Conservation (phyloP, 37 sponge, comb jelly and placozoan genomes). For the Petrosia ficiformis region DNA sequence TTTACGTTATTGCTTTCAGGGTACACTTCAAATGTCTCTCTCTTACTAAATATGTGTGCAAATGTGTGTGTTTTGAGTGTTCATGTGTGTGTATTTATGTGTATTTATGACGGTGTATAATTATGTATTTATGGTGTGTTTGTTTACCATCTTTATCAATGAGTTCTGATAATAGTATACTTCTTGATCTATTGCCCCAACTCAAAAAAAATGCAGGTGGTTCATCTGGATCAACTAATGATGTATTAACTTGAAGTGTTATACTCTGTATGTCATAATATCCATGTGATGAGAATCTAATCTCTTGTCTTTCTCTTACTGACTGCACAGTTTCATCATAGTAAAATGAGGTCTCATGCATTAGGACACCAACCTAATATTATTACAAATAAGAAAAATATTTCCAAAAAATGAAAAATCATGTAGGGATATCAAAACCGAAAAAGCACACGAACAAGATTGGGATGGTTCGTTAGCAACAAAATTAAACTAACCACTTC, state of each 20-base stretch:
- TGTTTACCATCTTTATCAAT: background rate
- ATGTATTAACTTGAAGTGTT: background rate
- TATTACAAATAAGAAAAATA: background rate
- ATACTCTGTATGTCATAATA: slow-evolving; percentile 51
- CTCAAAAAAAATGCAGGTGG: slow-evolving; percentile 9
- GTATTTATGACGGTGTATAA: no score
- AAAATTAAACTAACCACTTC: no score
- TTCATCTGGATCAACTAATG: background rate
- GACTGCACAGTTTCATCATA: slow-evolving; percentile 52
- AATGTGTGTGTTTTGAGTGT: no score
- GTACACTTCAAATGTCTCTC: no score
- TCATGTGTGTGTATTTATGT: no score
- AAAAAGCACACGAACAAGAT: no score
- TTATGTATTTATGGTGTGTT: no score
- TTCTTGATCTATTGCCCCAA: slow-evolving; percentile 15
- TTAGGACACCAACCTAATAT: slow-evolving; percentile 52
- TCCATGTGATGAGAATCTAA: slow-evolving; percentile 14
- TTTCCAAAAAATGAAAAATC: background rate
- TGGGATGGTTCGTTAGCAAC: background rate
- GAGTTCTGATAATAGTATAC: background rate
- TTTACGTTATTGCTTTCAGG: no score
- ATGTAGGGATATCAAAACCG: no score
- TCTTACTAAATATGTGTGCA: no score
- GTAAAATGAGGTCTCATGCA: slow-evolving; percentile 36
- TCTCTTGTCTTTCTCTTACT: slow-evolving; percentile 38